Base-by-base conservation (phyloP, 2,797 vertebrate genomes). In the Epinephelus awoara region DNA sequence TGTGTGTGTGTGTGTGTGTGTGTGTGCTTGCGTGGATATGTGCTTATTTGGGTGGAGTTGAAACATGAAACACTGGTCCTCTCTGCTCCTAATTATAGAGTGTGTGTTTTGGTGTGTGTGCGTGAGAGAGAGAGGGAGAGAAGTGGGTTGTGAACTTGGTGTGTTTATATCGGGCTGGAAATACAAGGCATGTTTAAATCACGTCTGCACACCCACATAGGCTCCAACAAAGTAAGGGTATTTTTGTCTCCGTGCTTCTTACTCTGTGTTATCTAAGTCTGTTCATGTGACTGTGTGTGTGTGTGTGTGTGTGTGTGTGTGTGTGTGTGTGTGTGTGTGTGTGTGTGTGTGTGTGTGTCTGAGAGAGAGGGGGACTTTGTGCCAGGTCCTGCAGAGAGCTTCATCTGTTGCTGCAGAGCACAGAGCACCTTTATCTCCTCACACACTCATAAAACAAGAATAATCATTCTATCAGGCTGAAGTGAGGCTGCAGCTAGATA, bases 371-470 rank as follows among this genome's bases (percentile, higher is more conserved):
- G 49, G 46, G 72, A 55, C 25, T 52, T 42, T 67, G 69, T 91
- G 89, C 89, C 92, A 92, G 69, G 72, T 91, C 92, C 85, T 87
- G 88, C 86, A 77, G 93, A 82, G 93, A 90, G 85, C 91, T 90
- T 93, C 92, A 90, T 93, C 92, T 93, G 92, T 91, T 88, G 84
- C 85, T 82, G 79, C 66, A 79, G 64, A 55, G 78, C 67, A 38
- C 49, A 42, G 72, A 69, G 17, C 47, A 44, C 64, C 75, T 84
- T 77, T 34, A 83, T 82, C 65, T 79, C 72, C 15, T 77, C 52
- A 38, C 75, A 72, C 54, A 29, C 19, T 55, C 40, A n/a, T 40
- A 77, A 56, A 50, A 47, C 51, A 51, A 67, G 21, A 84, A 71
- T 59, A 80, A 80, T 62, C 55, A 44, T 77, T 79, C 67, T 50